Evolutionary conservation across 2,797 vertebrate species (phyloP).

Genomic region (Botia almorhae): DNA sequence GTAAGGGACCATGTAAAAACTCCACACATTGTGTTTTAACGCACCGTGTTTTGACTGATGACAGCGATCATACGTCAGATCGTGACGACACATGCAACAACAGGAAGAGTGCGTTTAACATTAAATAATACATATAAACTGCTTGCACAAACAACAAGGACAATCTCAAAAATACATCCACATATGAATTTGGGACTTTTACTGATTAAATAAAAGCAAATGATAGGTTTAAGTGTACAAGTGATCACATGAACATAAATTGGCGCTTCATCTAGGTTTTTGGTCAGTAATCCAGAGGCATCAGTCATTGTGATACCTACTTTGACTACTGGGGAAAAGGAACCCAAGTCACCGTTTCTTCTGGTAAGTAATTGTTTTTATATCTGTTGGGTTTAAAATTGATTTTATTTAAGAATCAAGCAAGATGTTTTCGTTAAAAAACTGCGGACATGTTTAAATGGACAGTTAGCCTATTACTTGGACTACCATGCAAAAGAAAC

Average conservation of each 20-base stretch:
- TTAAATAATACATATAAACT: too few species aligned
- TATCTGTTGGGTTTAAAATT: neutral
- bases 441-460: neutral
- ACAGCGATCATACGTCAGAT: too few species aligned
- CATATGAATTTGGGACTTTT: too few species aligned
- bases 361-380: conserved; percentile 66
- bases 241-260: neutral
- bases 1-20: too few species aligned
- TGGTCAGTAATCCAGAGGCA: neutral
- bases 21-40: too few species aligned
- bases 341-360: conserved; percentile 72
- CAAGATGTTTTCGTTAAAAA: neutral
- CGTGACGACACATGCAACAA: too few species aligned
- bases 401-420: neutral
- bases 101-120: too few species aligned
- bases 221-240: neutral
- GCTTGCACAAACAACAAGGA: too few species aligned
- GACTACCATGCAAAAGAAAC: neutral
- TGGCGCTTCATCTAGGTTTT: neutral
- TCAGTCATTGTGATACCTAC: conserved; percentile 62
- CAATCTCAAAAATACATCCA: too few species aligned
- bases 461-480: neutral
- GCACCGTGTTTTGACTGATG: too few species aligned
- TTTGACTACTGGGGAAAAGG: conserved; percentile 73
- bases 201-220: neutral